Conservation (phyloP, 2,113 vertebrate species). For the Chaetops frenatus region DNA sequence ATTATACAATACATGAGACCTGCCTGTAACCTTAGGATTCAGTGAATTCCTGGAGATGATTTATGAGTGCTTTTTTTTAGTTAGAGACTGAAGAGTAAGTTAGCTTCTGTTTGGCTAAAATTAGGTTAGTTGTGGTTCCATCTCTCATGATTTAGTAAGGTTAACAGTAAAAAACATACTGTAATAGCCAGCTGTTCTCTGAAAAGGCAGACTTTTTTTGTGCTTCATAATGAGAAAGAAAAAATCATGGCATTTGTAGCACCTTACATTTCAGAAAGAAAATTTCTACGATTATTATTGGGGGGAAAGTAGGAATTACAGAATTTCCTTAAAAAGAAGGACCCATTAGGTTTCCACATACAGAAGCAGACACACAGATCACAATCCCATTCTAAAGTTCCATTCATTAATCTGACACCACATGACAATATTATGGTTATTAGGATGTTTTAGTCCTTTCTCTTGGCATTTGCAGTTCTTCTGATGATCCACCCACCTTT, state of each 20-base stretch:
- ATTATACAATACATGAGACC: background rate
- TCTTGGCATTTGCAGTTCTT: background rate
- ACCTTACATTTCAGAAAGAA: background rate
- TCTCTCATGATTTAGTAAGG: background rate
- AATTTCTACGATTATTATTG: background rate
- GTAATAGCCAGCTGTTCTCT: background rate
- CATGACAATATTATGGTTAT: background rate
- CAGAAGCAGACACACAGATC: background rate
- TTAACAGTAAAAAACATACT: background rate
- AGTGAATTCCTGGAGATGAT: background rate
- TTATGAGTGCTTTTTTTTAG: background rate
- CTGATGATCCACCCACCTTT: background rate
- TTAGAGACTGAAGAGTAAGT: background rate
- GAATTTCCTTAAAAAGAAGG: background rate
- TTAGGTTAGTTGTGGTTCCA: background rate
- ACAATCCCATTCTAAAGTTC: background rate
- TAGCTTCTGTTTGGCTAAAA: background rate
- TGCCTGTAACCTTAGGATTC: background rate
- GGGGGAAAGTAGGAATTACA: background rate
- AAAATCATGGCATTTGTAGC: background rate
- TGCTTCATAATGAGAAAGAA: background rate
- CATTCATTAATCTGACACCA: background rate
- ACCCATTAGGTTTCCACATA: background rate
- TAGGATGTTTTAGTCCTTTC: background rate
- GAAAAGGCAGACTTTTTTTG: background rate